These are phyloP conservation scores for Ametastegia equiseti DNA, from an alignment of 2,888 invertebrate genomes.

Conservation along the genomic window DNA sequence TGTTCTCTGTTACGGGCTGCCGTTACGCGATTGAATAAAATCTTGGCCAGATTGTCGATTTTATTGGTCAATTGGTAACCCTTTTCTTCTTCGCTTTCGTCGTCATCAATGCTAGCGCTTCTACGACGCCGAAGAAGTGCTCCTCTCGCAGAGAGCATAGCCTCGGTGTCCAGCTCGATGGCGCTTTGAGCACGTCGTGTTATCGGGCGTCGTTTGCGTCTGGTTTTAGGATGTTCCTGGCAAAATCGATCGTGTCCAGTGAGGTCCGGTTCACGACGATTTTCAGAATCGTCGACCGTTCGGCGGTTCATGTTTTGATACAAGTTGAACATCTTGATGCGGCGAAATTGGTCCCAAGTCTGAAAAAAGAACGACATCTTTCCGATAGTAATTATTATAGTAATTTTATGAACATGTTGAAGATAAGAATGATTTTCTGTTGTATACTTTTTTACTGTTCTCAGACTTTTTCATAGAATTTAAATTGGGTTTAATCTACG, in stretches of 20 bases:
- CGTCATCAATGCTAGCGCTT: slow-evolving; percentile 83
- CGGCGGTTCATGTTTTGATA: slow-evolving; percentile 84
- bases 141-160: slow-evolving; percentile 68
- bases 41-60: slow-evolving; percentile 86
- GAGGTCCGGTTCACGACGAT: slow-evolving; percentile 78
- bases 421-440: too few relatives aligned
- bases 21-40: slow-evolving; percentile 80
- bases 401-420: not conserved
- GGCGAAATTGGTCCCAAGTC: slow-evolving; percentile 34
- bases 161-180: slow-evolving; percentile 71
- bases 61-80: slow-evolving; percentile 84
- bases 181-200: slow-evolving; percentile 72
- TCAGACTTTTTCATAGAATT: too few relatives aligned
- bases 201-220: slow-evolving; percentile 70
- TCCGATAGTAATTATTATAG: slow-evolving; percentile 24
- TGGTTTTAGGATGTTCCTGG: slow-evolving; percentile 81
- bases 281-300: slow-evolving; percentile 77
- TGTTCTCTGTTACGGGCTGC: slow-evolving; percentile 70
- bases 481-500: too few relatives aligned
- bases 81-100: slow-evolving; percentile 77
- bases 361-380: slow-evolving; percentile 28
- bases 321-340: slow-evolving; percentile 84
- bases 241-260: slow-evolving; percentile 91
- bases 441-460: too few relatives aligned
- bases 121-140: slow-evolving; percentile 75